phyloP scores from a whole-genome alignment of 2,888 invertebrate genomes.

The Anarsia innoxiella region DNA sequence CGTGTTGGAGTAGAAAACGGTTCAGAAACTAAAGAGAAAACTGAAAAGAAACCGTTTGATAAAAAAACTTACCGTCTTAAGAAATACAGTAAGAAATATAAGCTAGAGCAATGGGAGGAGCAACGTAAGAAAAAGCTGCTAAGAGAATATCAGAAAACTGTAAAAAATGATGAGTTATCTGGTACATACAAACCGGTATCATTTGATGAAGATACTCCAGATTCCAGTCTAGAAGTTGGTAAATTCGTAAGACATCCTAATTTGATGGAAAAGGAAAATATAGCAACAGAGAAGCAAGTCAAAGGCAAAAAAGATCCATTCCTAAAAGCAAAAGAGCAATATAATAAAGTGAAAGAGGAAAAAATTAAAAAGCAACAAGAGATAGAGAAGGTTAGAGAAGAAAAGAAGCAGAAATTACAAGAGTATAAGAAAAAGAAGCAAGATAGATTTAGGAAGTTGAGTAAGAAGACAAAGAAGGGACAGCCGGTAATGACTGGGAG shows the following conservation, averaged over 20 bases:
- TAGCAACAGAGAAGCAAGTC: not conserved
- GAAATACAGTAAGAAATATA: slow-evolving; percentile 82
- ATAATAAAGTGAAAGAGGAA: slow-evolving; percentile 71
- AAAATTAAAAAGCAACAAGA: slow-evolving; percentile 69
- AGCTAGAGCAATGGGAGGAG: slow-evolving; percentile 81
- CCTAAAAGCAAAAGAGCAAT: slow-evolving; percentile 71
- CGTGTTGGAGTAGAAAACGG: slow-evolving; percentile 23
- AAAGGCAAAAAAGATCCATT: slow-evolving; percentile 52
- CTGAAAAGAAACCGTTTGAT: slow-evolving; percentile 76
- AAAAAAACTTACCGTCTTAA: slow-evolving; percentile 79
- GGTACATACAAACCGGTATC: slow-evolving; percentile 64
- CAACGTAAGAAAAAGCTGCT: slow-evolving; percentile 75
- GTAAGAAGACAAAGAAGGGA: slow-evolving; percentile 85
- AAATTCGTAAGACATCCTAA: slow-evolving; percentile 64
- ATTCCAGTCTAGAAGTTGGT: slow-evolving; percentile 36
- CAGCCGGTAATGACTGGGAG: slow-evolving; percentile 91
- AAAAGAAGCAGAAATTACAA: slow-evolving; percentile 77
- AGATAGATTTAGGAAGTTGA: slow-evolving; percentile 81
- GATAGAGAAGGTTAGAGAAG: slow-evolving; percentile 62
- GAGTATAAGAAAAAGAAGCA: slow-evolving; percentile 82
- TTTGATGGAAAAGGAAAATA: slow-evolving; percentile 37
- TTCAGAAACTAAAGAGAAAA: slow-evolving; percentile 55
- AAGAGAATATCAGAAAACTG: slow-evolving; percentile 73
- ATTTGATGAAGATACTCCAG: slow-evolving; percentile 64
- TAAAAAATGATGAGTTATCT: slow-evolving; percentile 57